Base-by-base conservation (phyloP, 64 coral and sea anemone genomes). In the Montipora efflorescens region DNA sequence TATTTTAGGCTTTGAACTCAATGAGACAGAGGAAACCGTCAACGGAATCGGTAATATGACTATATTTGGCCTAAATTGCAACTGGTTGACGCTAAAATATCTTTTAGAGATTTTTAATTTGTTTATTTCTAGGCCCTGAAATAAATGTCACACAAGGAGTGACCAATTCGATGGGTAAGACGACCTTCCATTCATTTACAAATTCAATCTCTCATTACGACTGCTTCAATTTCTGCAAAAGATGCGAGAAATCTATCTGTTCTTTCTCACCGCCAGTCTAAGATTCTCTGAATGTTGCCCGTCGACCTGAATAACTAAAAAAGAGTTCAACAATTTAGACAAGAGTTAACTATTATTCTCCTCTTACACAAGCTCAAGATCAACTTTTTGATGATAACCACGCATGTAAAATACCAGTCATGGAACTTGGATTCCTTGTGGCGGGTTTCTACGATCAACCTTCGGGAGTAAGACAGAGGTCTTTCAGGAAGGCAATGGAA, bases 401-500 rank as follows among this genome's bases (percentile, higher is more conserved):
- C 47, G 64, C 18, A 3, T 82, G 80, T 43, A 14, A 28, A 5
- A 67, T 80, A 9, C 67, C 80, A 3, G 67, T 62, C 5, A 66
- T 92, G 52, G 90, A 92, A 47, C 49, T 92, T 28, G 90, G 90
- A 11, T 92, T 92, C 15, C 52, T 92, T 1, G 71, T 92, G 4
- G 43, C 80, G 74, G 82, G 74, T 9, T 57, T 51, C 43, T 57
- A 62, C 15, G 75, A 76, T n/a, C 71, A 89, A 8, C 48, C 49
- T 18, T 10, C 13, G 11, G 52, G 75, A 4, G 51, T 62, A 76
- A 47, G 10, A 8, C 48, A 92, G 59, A 53, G 18, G 23, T 55
- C 51, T 4, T 92, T 84, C 43, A 55, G 68, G 22, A 83, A 92
- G 15, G 80, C 90, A 22, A 12, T 83, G 8, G 6, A 84, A 7